Conservation (phyloP, 2,113 vertebrate genomes). For the Corythornis cristatus region DNA sequence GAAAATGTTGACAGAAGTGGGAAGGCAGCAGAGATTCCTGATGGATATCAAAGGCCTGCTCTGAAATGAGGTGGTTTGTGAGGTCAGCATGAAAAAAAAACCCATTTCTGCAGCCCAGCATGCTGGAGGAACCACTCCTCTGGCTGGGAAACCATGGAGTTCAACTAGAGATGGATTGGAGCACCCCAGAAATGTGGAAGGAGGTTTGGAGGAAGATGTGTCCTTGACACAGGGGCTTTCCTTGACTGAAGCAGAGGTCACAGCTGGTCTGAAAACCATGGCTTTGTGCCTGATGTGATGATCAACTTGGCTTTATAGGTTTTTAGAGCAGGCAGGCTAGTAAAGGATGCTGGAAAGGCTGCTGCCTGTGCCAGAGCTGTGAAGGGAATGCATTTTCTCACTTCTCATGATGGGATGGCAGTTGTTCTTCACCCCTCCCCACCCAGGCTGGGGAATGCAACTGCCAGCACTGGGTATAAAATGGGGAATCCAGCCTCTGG, state of each 20-base stretch:
- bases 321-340: background rate
- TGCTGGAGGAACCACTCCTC: rapidly evolving
- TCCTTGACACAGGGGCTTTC: background rate
- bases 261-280: background rate
- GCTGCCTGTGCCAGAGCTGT: background rate
- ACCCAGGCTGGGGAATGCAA: background rate
- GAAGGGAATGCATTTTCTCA: background rate
- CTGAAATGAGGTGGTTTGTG: background rate
- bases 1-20: background rate
- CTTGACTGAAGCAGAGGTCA: background rate
- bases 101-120: background rate
- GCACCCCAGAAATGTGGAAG: background rate
- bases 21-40: background rate
- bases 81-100: background rate
- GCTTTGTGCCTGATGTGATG: background rate
- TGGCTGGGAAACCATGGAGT: background rate
- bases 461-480: background rate
- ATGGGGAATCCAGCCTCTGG: background rate
- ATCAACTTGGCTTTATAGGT: background rate
- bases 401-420: background rate
- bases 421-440: background rate
- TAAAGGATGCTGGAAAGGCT: background rate
- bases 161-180: background rate
- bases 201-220: background rate
- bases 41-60: background rate